Conservation (phyloP, 2,797 vertebrate species). For the Pseudopleuronectes americanus region DNA sequence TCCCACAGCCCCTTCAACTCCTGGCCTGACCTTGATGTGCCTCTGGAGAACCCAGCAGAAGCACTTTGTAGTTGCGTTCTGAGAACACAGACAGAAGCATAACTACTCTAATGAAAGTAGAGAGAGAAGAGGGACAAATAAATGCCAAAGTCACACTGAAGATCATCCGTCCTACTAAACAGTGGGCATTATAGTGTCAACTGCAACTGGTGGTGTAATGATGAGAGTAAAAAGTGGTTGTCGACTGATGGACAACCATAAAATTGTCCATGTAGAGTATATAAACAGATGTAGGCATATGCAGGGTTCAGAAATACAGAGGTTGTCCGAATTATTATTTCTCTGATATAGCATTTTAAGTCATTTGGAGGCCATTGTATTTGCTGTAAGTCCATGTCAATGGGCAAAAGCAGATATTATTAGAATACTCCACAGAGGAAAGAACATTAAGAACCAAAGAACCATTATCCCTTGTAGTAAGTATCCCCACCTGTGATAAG, state of each 20-base stretch:
- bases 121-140: slow-evolving; percentile 26
- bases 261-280: not conserved
- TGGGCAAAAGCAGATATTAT: too few species aligned
- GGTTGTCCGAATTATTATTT: too few species aligned
- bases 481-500: too few species aligned
- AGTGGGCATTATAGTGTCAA: not conserved
- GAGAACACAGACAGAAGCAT: slow-evolving; percentile 42
- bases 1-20: slow-evolving; percentile 58
- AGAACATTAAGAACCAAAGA: too few species aligned
- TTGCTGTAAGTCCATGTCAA: too few species aligned
- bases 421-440: too few species aligned
- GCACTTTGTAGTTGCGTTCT: slow-evolving; percentile 56
- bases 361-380: too few species aligned
- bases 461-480: too few species aligned
- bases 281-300: not conserved
- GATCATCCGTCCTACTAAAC: slow-evolving; percentile 4
- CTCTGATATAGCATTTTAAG: too few species aligned
- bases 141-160: slow-evolving; percentile 39
- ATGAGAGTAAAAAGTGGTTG: not conserved
- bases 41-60: slow-evolving; percentile 59
- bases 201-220: not conserved
- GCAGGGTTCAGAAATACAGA: not conserved
- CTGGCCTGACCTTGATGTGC: slow-evolving; percentile 83
- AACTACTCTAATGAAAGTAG: slow-evolving; percentile 28
- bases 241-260: not conserved